These are phyloP conservation scores for Melanchra persicariae DNA, from an alignment of 2,888 invertebrate genomes.

Conservation along the genomic window DNA sequence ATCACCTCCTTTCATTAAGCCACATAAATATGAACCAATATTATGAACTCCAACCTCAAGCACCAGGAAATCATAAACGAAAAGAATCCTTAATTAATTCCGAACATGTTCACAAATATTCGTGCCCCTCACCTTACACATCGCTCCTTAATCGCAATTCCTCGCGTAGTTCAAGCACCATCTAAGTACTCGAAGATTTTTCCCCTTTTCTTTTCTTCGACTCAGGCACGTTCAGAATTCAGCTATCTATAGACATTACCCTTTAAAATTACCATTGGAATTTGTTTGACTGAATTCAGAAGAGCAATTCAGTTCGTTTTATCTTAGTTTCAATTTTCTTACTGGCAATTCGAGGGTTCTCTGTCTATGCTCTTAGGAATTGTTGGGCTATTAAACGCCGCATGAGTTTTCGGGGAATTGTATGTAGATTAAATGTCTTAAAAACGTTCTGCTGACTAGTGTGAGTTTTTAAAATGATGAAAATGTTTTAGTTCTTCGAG, in stretches of 20 bases:
- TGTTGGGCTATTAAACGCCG: conserved; percentile 16
- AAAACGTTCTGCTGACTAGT: background rate
- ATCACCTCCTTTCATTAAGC: no score
- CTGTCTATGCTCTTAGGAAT: conserved; percentile 16
- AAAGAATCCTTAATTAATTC: conserved; percentile 60
- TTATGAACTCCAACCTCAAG: background rate
- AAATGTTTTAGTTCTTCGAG: background rate
- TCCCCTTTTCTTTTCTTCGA: conserved; percentile 32
- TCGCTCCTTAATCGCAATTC: conserved; percentile 67
- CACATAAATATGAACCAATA: background rate
- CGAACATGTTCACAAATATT: conserved; percentile 49
- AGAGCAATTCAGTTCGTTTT: conserved; percentile 49
- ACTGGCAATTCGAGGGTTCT: conserved; percentile 19
- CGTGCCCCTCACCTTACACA: conserved; percentile 52
- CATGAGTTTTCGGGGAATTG: conserved; percentile 16
- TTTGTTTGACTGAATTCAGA: conserved; percentile 60
- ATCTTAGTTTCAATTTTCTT: conserved; percentile 58
- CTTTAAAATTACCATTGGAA: conserved; percentile 68
- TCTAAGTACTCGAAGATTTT: conserved; percentile 59
- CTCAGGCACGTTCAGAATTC: conserved; percentile 59
- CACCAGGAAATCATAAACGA: conserved; percentile 46
- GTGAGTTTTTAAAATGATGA: background rate
- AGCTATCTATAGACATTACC: conserved; percentile 61
- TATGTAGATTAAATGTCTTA: conserved; percentile 4
- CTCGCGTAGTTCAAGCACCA: conserved; percentile 61